Evolutionary conservation across 2,113 vertebrate species (phyloP), one percentile per base, ranked within the genome.

Genomic region (Hylia prasina): DNA sequence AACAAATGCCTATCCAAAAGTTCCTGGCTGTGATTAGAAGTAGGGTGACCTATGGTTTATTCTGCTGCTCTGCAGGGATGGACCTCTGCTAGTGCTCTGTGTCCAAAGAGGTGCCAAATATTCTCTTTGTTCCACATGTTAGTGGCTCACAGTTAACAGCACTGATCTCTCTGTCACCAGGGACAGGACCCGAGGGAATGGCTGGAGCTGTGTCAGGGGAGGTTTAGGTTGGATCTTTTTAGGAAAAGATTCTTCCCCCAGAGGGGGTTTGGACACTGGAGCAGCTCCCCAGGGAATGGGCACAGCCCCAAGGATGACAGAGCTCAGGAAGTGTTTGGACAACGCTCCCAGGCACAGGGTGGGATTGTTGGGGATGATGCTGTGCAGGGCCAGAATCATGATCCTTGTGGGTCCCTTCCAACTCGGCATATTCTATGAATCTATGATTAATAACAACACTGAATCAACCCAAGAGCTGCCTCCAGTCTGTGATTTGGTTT

Each of bases 301-400:
- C 30, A 37, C 27, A 10, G 35, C 35, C 8, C 30, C 40, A 27
- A 76, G 48, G 0, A 3, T 33, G 40, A 1, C 40, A 42, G 25
- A 76, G 40, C 0, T 42, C 54, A 31, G 21, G 54, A 5, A 14
- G 18, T 4, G 10, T 44, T 56, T 56, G 47, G 40, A 61, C 8
- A 58, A 28, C 0, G 2, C 13, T n/a, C 30, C 30, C 35, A 47
- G 48, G n/a, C 2, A 28, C 58, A 33, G 22, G 21, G 7, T 69
- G 61, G 70, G 10, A 19, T 28, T 70, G 6, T 6, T 90, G 25
- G 35, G 33, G 18, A 5, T 72, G 25, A 35, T 31, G n/a, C 35
- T 50, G 39, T 24, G 24, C 77, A 58, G 50, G 72, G 31, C 17
- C 35, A 65, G 37, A 10, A 40, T 19, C 31, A 11, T 42, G 63